These are phyloP conservation scores for Melipona quadrifasciata DNA, from an alignment of 1,140 invertebrate species.

Conservation along the genomic window DNA sequence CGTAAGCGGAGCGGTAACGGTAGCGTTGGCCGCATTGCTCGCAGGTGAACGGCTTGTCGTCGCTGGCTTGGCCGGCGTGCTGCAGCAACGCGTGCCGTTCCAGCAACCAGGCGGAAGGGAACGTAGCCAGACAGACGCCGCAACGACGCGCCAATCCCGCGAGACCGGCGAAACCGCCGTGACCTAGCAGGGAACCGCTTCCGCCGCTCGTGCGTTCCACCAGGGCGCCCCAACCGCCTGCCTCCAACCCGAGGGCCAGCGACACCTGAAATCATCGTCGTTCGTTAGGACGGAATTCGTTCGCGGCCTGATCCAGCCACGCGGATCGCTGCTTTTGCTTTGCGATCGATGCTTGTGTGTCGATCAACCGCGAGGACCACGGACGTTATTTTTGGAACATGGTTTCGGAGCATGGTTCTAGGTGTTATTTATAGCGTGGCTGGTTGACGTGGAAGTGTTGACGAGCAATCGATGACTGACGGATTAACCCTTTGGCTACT, in stretches of 20 bases:
- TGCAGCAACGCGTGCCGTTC: constrained; percentile 91
- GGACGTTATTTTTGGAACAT: too few relatives aligned
- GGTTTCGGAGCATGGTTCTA: too few relatives aligned
- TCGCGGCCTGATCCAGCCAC: not conserved
- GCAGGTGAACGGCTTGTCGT: constrained; percentile 95
- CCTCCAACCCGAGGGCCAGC: constrained; percentile 80
- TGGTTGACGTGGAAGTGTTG: too few relatives aligned
- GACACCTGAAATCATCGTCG: constrained; percentile 74
- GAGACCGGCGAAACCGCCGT: constrained; percentile 77
- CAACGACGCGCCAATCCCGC: constrained; percentile 84
- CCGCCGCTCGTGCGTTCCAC: constrained; percentile 77
- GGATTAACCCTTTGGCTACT: too few relatives aligned
- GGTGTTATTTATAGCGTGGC: too few relatives aligned
- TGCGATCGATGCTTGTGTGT: rapidly evolving
- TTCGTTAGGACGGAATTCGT: not conserved
- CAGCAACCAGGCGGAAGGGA: constrained; percentile 90
- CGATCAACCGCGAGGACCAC: not conserved
- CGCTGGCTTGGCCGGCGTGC: constrained; percentile 85
- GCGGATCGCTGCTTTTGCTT: not conserved
- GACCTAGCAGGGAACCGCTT: constrained; percentile 81
- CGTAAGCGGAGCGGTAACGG: constrained; percentile 92
- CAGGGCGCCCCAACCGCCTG: constrained; percentile 83
- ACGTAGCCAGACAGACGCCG: constrained; percentile 90
- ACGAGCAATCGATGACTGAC: too few relatives aligned
- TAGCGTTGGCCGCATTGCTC: constrained; percentile 95